Evolutionary conservation across 2,113 vertebrate genomes (phyloP), one percentile per base, ranked within the genome.

Genomic region (Collichthys lucidus): DNA sequence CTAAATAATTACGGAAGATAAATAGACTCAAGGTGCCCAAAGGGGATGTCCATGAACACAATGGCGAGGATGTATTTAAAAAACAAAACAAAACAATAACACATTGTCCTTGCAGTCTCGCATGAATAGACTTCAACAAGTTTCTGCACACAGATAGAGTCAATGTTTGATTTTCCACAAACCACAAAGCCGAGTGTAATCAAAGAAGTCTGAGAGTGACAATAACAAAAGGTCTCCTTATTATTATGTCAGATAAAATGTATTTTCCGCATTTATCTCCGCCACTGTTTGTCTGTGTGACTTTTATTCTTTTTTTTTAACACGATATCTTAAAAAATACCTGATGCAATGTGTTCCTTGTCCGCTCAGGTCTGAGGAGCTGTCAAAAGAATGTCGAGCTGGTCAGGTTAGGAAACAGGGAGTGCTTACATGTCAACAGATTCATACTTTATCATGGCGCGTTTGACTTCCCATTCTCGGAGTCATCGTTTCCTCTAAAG

Each of bases 1-100:
- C 88, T 88, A 77, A 88, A 87, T 92, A 89, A 92, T 92, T 86
- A 88, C 89, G 73, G 78, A 86, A 91, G 91, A 94, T 88, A 84
- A 86, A 93, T 92, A 63, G 88, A 82, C 71, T 63, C 19, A 44
- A 84, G 80, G 82, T 73, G 83, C 79, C 85, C 77, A 59, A 24
- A 5, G 26, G 52, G 77, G 55, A 82, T 50, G 24, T 82, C 87
- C 55, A 16, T 65, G 44, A 55, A 19, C 20, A 31, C 52, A 44
- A 31, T 0, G 26, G 31, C 74, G 71, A 24, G 62, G 35, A 60
- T 63, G 65, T n/a, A 2, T 77, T 64, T 55, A 7, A 26, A 20
- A 31, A 40, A n/a, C n/a, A n/a, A n/a, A n/a, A n/a, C n/a, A 40
- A 40, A 40, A 31, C 31, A 31, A 79, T 63, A 3, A 59, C n/a